phyloP scores from a whole-genome alignment of 2,113 vertebrate genomes.

The Oreochromis tanganicae region DNA sequence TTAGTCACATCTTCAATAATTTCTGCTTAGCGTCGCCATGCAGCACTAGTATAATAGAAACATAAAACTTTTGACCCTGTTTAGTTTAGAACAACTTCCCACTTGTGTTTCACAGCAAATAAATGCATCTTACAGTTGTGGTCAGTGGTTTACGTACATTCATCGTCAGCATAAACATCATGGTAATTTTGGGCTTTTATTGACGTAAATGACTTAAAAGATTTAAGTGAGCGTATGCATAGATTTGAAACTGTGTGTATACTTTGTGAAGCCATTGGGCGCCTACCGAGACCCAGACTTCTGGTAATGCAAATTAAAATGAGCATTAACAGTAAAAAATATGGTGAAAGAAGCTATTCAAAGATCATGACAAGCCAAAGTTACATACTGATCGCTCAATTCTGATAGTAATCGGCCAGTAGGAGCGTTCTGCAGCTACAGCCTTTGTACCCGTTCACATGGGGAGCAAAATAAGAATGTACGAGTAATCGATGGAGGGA shows the following conservation, averaged over 20 bases:
- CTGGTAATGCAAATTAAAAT: not conserved
- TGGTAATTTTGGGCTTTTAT: not conserved
- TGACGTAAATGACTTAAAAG: not conserved
- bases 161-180: not conserved
- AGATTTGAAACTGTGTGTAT: not conserved
- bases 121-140: not conserved
- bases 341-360: not conserved
- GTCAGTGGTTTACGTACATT: no score
- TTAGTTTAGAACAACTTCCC: not conserved
- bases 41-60: not conserved
- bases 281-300: not conserved
- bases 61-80: not conserved
- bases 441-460: not conserved
- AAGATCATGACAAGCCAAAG: not conserved
- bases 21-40: not conserved
- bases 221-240: not conserved
- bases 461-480: not conserved
- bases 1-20: not conserved
- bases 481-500: not conserved
- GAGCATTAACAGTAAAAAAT: not conserved
- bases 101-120: not conserved
- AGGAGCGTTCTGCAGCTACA: fast-evolving
- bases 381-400: not conserved
- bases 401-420: not conserved
- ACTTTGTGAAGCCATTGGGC: no score